Base-by-base conservation (phyloP, 2,888 invertebrate genomes). In the Nymphalis urticae region DNA sequence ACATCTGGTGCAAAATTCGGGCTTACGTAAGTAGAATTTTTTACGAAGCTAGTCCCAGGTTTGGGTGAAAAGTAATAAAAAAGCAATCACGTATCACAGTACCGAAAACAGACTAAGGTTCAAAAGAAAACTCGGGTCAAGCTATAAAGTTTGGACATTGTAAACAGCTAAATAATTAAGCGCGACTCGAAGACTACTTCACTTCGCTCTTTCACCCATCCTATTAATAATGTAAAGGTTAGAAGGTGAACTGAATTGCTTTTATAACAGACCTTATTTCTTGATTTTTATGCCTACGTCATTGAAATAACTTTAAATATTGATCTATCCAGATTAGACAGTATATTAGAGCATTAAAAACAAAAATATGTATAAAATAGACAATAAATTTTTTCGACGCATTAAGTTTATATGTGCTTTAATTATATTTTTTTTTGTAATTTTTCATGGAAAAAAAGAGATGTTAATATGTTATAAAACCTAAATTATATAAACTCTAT, bases 111-210 rank as follows among this genome's bases (percentile, higher is more conserved):
- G 42, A 54, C 32, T 62, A 62, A 65, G 61, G 67, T 64, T 73
- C 70, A 71, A 74, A 75, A 76, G 72, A 68, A 70, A 66, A 66
- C 69, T 67, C 63, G 71, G 74, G 74, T 73, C 63, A 74, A 74
- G 71, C 72, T 70, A 66, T 70, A 72, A 77, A 74, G 74, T 77
- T 76, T 73, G 76, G 79, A 79, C 79, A 79, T 76, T 79, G 79
- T 81, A 82, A 82, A 82, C 76, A 79, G 70, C 74, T 83, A 77
- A 81, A 83, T 80, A 80, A 84, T 82, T 82, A 79, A 81, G 71
- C 42, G 71, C 72, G 74, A 72, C 73, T 76, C 79, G 77, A 80
- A 79, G 77, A 79, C 78, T 78, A 77, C 76, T 76, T 71, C 74
- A 73, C 73, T 75, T 77, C 73, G 75, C 77, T 79, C 76, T 78